Conservation (phyloP, 2,888 invertebrate genomes). For the Parascotia fuliginaria region DNA sequence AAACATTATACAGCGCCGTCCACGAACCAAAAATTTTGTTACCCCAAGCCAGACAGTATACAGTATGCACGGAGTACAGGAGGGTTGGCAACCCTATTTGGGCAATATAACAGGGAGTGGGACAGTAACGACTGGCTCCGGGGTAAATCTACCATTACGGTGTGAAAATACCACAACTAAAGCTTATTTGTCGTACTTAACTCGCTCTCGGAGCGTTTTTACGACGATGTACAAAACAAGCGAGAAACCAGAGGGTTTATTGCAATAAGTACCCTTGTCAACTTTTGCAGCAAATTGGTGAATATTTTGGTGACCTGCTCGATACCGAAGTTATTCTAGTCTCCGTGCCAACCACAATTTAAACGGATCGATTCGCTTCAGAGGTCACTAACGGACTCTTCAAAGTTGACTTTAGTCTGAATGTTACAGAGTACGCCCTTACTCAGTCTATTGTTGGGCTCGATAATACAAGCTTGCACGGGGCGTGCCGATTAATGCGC, state of each 20-base stretch:
- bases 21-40: not conserved
- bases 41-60: not conserved
- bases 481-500: too few relatives aligned
- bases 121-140: slow-evolving; percentile 20
- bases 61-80: not conserved
- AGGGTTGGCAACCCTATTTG: not conserved
- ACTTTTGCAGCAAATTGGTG: too few relatives aligned
- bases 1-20: not conserved
- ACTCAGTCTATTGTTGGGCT: not conserved
- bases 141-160: slow-evolving; percentile 27
- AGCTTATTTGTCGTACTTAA: slow-evolving; percentile 24
- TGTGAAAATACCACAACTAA: slow-evolving; percentile 31
- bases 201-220: slow-evolving; percentile 32
- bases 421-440: not conserved
- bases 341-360: not conserved
- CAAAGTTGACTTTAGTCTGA: not conserved
- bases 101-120: slow-evolving; percentile 21
- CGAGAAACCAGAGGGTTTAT: slow-evolving; percentile 24
- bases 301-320: not conserved
- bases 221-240: slow-evolving; percentile 31
- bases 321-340: not conserved
- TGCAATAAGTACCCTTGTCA: not conserved
- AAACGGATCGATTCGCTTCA: not conserved
- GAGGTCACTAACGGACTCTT: slow-evolving; percentile 1
- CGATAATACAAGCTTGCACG: too few relatives aligned